Conservation (phyloP, 1,140 invertebrate genomes). For the Hormaphis cornu region DNA sequence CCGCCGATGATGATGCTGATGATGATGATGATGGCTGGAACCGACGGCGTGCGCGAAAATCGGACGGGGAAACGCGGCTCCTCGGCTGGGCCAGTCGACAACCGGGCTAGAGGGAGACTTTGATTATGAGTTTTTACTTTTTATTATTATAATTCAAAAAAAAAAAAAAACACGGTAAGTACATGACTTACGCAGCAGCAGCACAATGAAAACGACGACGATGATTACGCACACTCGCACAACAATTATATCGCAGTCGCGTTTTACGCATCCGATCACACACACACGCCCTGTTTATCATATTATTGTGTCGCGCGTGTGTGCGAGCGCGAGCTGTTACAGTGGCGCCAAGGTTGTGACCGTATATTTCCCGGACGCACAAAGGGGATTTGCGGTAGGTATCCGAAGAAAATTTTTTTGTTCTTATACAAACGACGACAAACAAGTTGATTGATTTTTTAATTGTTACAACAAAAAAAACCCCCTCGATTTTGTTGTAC, state of each 20-base stretch:
- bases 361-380: conserved; percentile 1
- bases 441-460: too few species aligned
- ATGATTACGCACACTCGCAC: conserved; percentile 27
- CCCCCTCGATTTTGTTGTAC: too few species aligned
- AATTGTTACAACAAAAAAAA: too few species aligned
- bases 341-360: conserved; percentile 10
- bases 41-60: neutral
- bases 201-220: conserved; percentile 23
- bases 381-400: neutral
- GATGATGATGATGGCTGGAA: neutral
- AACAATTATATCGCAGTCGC: conserved; percentile 4
- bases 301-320: too few species aligned
- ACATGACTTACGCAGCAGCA: neutral
- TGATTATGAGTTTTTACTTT: too few species aligned
- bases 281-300: conserved; percentile 30
- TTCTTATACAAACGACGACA: too few species aligned
- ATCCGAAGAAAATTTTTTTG: neutral
- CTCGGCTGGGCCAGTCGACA: neutral
- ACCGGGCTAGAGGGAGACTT: too few species aligned
- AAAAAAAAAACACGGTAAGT: too few species aligned
- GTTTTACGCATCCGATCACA: too few species aligned
- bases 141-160: neutral
- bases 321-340: neutral
- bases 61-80: neutral
- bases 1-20: too few species aligned